Conservation (phyloP, 1,140 invertebrate species). For the Drosophila grimshawi region DNA sequence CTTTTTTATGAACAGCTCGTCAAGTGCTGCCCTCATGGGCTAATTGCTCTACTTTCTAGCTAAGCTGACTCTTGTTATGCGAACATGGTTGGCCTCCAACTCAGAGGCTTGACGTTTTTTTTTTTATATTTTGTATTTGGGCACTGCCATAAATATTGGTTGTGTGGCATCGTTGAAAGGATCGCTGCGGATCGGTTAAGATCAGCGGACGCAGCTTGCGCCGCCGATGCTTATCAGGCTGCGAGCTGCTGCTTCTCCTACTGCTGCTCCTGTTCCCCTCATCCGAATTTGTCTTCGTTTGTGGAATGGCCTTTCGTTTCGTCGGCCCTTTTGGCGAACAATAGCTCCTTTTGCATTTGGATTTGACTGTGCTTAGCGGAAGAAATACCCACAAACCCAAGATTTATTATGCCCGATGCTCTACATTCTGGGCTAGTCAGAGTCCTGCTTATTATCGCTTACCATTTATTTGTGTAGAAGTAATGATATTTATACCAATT, state of each 20-base stretch:
- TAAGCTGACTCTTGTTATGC: constrained; percentile 42
- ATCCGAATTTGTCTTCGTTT: constrained; percentile 68
- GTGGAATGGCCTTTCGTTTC: constrained; percentile 10
- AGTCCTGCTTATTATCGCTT: too few species aligned
- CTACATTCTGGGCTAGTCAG: constrained; percentile 34
- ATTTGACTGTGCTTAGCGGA: constrained; percentile 61
- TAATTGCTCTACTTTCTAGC: constrained; percentile 81
- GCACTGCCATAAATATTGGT: constrained; percentile 68
- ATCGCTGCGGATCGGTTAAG: constrained; percentile 30
- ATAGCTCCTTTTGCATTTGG: constrained; percentile 64
- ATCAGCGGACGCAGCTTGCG: constrained; percentile 64
- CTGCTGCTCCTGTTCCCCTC: constrained; percentile 1
- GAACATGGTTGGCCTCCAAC: constrained; percentile 3
- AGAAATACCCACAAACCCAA: constrained; percentile 43
- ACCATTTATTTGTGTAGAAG: too few species aligned
- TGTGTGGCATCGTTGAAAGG: constrained; percentile 44
- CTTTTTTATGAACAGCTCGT: constrained; percentile 50
- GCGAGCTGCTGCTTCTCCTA: not conserved
- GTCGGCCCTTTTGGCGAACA: constrained; percentile 65
- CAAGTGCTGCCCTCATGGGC: constrained; percentile 36
- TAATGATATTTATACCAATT: too few species aligned
- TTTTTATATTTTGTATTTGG: constrained; percentile 7
- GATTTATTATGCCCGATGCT: constrained; percentile 67
- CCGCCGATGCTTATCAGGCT: constrained; percentile 68
- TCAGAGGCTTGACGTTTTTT: constrained; percentile 39